phyloP scores from a whole-genome alignment of 2,113 vertebrate species.

The Aramus guarauna region DNA sequence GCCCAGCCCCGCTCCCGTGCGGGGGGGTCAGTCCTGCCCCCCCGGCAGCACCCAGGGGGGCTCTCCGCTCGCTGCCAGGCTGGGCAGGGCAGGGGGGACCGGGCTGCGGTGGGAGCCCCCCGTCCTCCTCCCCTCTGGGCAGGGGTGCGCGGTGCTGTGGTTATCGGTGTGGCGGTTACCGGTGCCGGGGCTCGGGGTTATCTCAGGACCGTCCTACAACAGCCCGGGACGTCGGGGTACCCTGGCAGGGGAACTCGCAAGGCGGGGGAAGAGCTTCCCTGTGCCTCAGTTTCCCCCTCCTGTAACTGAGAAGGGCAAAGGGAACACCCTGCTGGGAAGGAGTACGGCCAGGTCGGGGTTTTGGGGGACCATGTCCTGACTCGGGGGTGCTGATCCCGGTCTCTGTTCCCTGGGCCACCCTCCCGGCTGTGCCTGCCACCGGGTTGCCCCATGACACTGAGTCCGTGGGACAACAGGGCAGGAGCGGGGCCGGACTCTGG shows the following conservation, averaged over 20 bases:
- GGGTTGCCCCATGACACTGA: not conserved
- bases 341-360: rapidly evolving
- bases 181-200: not conserved
- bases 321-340: not conserved
- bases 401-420: rapidly evolving
- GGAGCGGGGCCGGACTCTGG: not conserved
- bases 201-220: rapidly evolving
- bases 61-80: not conserved
- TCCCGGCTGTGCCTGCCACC: rapidly evolving
- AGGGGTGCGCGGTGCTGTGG: not conserved
- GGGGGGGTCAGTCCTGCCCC: not conserved
- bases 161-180: rapidly evolving
- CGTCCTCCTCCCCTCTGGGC: too few relatives aligned
- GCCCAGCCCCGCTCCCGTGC: not conserved
- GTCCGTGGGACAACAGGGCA: not conserved
- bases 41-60: not conserved
- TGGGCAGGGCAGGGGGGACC: not conserved
- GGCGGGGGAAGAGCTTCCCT: not conserved
- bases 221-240: rapidly evolving
- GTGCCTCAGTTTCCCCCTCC: not conserved
- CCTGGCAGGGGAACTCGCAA: not conserved
- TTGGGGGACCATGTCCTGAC: rapidly evolving
- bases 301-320: rapidly evolving
- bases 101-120: not conserved
- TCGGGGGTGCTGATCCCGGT: rapidly evolving